phyloP scores from a whole-genome alignment of 2,888 invertebrate genomes.

The Autographa pulchrina region DNA sequence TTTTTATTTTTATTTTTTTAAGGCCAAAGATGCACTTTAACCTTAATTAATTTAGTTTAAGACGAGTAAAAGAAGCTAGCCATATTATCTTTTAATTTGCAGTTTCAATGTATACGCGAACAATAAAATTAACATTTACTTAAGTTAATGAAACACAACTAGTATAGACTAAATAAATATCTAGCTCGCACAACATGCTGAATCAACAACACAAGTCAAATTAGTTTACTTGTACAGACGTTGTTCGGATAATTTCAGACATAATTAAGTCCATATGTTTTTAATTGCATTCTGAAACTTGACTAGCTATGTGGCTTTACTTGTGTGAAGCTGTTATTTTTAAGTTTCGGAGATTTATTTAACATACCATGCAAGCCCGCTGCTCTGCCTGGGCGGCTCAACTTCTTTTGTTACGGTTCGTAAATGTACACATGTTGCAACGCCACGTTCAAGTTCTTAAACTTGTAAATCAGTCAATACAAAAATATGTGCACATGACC shows the following conservation, averaged over 20 bases:
- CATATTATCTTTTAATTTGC: not conserved
- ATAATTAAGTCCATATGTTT: not conserved
- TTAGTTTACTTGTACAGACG: not conserved
- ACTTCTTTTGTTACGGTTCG: not conserved
- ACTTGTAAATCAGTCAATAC: not conserved
- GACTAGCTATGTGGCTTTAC: not conserved
- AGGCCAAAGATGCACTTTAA: too few relatives aligned
- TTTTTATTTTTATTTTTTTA: constrained; percentile 4
- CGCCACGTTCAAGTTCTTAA: not conserved
- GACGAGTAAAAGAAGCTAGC: too few relatives aligned
- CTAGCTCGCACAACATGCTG: not conserved
- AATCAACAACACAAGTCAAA: not conserved
- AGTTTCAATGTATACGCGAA: not conserved
- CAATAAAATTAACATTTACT: not conserved
- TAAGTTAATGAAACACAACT: not conserved
- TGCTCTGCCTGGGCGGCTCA: not conserved
- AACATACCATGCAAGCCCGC: not conserved
- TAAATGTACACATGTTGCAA: not conserved
- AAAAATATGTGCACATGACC: not conserved
- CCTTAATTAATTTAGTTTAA: too few relatives aligned
- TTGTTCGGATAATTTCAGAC: not conserved
- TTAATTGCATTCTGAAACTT: not conserved
- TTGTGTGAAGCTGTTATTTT: not conserved
- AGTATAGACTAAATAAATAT: not conserved
- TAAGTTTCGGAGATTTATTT: not conserved